Percentiles rank a stretch among this genome's conserved stretches.
phyloP scores from a whole-genome alignment of 2,797 vertebrate genomes.

The Cuculus canorus region DNA sequence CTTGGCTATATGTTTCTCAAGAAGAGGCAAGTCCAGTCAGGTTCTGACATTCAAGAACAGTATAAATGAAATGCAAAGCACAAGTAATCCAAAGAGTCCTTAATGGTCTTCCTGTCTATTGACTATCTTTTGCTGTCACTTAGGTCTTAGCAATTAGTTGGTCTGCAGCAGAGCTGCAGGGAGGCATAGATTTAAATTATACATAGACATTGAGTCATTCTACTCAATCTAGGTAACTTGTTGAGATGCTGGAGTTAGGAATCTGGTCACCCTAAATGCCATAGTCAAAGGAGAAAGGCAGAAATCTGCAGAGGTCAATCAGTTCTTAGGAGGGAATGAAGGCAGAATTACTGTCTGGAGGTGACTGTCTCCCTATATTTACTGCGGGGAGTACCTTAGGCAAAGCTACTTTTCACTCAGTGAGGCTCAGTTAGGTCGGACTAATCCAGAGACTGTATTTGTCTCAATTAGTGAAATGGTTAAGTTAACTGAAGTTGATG shows the following conservation, averaged over 20 bases:
- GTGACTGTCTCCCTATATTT: neutral
- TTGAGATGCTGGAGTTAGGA: neutral
- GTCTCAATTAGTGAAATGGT: neutral
- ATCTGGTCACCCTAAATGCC: neutral
- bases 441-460: neutral
- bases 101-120: slow-evolving; percentile 49
- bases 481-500: neutral
- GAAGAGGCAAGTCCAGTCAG: neutral
- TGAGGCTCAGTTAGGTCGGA: neutral
- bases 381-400: neutral
- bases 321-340: neutral
- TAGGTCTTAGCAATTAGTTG: slow-evolving; percentile 14
- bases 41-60: slow-evolving; percentile 21
- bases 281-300: neutral
- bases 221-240: neutral
- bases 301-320: neutral
- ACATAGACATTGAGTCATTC: neutral
- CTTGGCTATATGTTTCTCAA: neutral
- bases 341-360: neutral
- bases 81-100: slow-evolving; percentile 21
- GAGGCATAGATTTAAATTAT: slow-evolving; percentile 45
- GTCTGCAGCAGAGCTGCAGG: neutral
- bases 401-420: neutral
- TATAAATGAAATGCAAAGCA: neutral
- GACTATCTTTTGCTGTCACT: slow-evolving; percentile 36